Evolutionary conservation across 2,113 vertebrate genomes (phyloP).

Genomic region (Toxostoma redivivum): DNA sequence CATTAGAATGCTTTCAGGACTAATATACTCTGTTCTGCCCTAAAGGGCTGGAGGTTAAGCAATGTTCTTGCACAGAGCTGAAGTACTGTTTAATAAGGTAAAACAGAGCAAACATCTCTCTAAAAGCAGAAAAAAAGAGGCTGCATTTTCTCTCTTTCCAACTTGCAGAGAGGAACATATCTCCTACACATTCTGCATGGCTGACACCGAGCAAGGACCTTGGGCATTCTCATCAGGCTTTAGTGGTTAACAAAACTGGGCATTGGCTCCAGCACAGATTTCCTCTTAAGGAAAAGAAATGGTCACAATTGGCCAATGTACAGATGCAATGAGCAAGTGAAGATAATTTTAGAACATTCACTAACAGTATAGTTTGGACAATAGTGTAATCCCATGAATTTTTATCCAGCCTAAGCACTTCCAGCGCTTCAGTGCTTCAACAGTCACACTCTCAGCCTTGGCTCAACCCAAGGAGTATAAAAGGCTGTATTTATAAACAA

Average conservation of each 20-base stretch:
- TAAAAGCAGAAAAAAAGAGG: background rate
- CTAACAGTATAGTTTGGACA: background rate
- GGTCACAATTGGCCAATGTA: background rate
- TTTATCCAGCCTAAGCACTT: background rate
- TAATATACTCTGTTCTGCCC: background rate
- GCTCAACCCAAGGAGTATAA: background rate
- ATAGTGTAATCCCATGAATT: background rate
- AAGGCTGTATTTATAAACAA: background rate
- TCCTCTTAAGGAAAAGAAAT: constrained; percentile 5
- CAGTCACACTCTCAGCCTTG: background rate
- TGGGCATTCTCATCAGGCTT: background rate
- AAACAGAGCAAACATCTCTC: background rate
- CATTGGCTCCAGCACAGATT: background rate
- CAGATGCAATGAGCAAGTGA: background rate
- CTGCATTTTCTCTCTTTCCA: background rate
- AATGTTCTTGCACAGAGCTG: background rate
- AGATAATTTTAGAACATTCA: background rate
- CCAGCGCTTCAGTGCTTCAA: background rate
- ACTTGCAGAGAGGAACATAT: background rate
- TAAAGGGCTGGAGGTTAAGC: background rate
- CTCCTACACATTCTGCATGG: background rate
- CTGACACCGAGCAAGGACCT: background rate
- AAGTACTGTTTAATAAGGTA: background rate
- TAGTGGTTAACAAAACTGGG: background rate
- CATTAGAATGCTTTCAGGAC: background rate